Base-by-base conservation (phyloP, 2,797 vertebrate species). In the Antennarius maculatus region DNA sequence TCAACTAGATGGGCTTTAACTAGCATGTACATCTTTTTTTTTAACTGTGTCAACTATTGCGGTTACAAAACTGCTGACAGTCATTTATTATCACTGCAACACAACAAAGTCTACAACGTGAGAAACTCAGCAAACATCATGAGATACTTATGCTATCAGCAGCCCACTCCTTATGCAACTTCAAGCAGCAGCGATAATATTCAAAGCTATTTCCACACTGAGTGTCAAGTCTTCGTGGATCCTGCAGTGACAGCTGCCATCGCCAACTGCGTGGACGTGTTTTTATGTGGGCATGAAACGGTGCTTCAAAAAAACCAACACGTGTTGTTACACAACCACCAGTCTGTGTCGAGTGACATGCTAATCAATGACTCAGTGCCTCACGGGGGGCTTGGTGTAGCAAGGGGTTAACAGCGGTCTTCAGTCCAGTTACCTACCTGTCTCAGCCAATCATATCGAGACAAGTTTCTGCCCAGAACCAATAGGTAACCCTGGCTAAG, bases 381-480 rank as follows among this genome's bases (percentile, higher is more conserved):
- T 66, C 50, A 71, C 23, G n/a, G 66, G 61, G 47, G 37, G 54
- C 53, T 23, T 42, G 43, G 55, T 64, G 51, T 52, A 28, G 16
- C n/a, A 52, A 23, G 48, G 76, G 37, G 80, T 79, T 79, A 82
- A 81, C 13, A 59, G 28, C 61, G 76, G 67, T 72, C 41, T 63
- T 67, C 31, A 29, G 28, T 58, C 42, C 0, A 13, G 29, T 60
- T 59, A 27, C 51, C 54, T 29, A 9, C 12, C 16, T 9, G 54
- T 62, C 62, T 66, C 56, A 78, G 63, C 76, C 86, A 88, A 83
- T 88, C 62, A 69, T 60, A 77, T 45, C 2, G 15, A 81, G 55
- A 47, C n/a, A 48, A n/a, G 28, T 54, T 67, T 60, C 46, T 60
- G 37, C 51, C 27, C n/a, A 51, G 45, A 69, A 67, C 68, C 71